A percentile compares a stretch with the other conserved stretches of the same genome.
phyloP scores from a whole-genome alignment of 2,113 vertebrate genomes.

The Sebastes schlegelii region DNA sequence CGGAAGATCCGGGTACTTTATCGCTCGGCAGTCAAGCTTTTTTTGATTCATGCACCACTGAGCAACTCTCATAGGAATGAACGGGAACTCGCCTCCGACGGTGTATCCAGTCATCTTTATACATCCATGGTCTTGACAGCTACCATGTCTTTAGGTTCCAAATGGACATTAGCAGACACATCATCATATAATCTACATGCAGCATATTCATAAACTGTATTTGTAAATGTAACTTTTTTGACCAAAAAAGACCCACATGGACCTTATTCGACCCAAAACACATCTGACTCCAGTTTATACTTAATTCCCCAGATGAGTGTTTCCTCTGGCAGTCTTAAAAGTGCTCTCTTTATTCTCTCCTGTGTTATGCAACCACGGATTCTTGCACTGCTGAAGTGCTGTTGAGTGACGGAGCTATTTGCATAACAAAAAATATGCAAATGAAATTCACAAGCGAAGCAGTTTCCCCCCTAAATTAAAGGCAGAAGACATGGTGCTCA shows the following conservation, averaged over 20 bases:
- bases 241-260: neutral
- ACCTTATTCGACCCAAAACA: neutral
- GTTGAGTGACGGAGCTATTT: neutral
- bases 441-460: slow-evolving; percentile 9
- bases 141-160: neutral
- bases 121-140: too few relatives aligned
- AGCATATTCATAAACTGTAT: neutral
- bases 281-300: neutral
- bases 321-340: slow-evolving; percentile 17
- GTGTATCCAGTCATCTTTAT: too few relatives aligned
- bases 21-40: too few relatives aligned
- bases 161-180: neutral
- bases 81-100: too few relatives aligned
- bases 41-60: too few relatives aligned
- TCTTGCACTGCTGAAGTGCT: neutral
- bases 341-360: slow-evolving; percentile 5
- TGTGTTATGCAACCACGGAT: slow-evolving; percentile 16
- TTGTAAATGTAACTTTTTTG: neutral
- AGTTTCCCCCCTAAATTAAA: neutral
- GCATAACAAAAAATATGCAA: slow-evolving; percentile 34
- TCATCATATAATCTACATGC: too few relatives aligned
- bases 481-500: neutral
- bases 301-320: neutral
- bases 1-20: too few relatives aligned
- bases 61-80: too few relatives aligned